phyloP scores from a whole-genome alignment of 35 echinoderm and acorn worm species.

The Strongylocentrotus purpuratus region DNA sequence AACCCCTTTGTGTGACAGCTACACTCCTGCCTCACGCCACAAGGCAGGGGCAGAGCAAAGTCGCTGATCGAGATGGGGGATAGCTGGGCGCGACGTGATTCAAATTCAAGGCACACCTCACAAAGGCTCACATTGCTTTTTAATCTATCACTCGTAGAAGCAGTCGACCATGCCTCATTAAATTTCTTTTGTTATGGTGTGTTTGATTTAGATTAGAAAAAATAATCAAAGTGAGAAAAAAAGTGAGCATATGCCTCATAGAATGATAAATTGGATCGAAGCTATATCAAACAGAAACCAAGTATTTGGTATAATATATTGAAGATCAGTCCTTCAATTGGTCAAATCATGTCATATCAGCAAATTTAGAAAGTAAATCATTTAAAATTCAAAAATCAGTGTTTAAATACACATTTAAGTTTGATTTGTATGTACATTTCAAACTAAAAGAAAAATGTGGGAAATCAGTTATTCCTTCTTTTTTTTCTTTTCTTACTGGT shows the following conservation, averaged over 20 bases:
- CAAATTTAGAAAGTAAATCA: too few relatives aligned
- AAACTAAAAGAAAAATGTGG: too few relatives aligned
- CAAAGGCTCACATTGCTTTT: not conserved
- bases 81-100: not conserved
- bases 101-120: not conserved
- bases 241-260: not conserved
- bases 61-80: not conserved
- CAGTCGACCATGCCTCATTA: not conserved
- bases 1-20: slow-evolving; percentile 15
- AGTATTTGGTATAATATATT: too few relatives aligned
- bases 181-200: not conserved
- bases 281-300: too few relatives aligned
- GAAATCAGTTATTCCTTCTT: too few relatives aligned
- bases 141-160: not conserved
- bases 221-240: not conserved
- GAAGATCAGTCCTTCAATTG: too few relatives aligned
- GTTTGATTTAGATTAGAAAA: not conserved
- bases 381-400: too few relatives aligned
- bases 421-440: too few relatives aligned
- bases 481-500: too few relatives aligned
- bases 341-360: too few relatives aligned
- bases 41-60: not conserved
- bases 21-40: not conserved
- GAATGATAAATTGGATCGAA: too few relatives aligned
- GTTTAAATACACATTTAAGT: too few relatives aligned